phyloP scores from a whole-genome alignment of 2,888 invertebrate species.

The Deroplatys truncata region DNA sequence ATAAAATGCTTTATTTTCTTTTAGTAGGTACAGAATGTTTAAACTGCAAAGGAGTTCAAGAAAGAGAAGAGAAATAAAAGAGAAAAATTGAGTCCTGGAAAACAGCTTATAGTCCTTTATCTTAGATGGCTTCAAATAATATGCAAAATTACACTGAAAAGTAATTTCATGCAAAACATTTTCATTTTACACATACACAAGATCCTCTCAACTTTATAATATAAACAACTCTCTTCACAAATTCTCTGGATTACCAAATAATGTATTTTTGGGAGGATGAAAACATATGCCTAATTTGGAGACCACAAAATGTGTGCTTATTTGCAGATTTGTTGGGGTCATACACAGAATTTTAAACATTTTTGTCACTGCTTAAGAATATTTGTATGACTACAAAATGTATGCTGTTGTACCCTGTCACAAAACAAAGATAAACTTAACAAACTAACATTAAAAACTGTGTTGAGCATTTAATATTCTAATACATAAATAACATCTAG shows the following conservation, averaged over 20 bases:
- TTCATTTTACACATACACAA: neutral
- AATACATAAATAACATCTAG: neutral
- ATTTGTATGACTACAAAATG: neutral
- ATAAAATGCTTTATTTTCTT: neutral
- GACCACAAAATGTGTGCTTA: neutral
- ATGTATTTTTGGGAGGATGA: neutral
- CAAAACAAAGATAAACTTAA: neutral
- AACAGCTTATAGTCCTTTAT: neutral
- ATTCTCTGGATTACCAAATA: neutral
- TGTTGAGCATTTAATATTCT: neutral
- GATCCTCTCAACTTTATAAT: neutral
- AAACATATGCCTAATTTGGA: neutral
- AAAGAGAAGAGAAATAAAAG: neutral
- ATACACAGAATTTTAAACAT: neutral
- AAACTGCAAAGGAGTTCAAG: neutral
- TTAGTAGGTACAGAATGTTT: neutral
- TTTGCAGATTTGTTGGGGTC: neutral
- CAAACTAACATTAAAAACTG: neutral
- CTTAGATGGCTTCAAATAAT: neutral
- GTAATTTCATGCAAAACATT: neutral
- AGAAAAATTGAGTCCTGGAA: neutral
- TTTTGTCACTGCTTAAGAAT: neutral
- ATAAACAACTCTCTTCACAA: neutral
- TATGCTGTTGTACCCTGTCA: neutral
- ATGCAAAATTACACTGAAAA: neutral